phyloP scores from a whole-genome alignment of 2,113 vertebrate genomes.

The Hucho hucho region DNA sequence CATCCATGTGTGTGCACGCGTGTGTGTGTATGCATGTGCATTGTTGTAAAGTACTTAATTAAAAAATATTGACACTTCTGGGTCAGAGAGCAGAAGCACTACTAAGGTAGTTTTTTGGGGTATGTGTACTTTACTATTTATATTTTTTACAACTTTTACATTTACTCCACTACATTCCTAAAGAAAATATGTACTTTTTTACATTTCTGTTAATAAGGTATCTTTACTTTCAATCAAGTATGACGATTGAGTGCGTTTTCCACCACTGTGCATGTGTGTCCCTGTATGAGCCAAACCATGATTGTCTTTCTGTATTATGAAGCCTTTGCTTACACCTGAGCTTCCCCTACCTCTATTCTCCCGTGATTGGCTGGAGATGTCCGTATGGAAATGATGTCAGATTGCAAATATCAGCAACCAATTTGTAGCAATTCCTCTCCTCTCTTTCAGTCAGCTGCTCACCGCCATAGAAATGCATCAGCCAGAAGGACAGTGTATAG shows the following conservation, averaged over 20 bases:
- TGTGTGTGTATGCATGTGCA: not conserved
- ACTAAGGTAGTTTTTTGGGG: no score
- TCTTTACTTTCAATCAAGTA: no score
- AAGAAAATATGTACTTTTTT: no score
- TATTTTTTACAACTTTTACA: no score
- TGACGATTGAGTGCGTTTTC: not conserved
- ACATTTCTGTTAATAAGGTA: no score
- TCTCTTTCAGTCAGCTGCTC: not conserved
- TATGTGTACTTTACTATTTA: not conserved
- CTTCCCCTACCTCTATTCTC: not conserved
- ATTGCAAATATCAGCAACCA: conserved; percentile 5
- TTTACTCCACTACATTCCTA: no score
- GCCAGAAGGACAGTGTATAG: not conserved
- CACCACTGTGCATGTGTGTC: conserved; percentile 6
- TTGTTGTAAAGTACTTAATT: not conserved
- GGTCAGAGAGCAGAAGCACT: no score
- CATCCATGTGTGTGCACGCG: not conserved
- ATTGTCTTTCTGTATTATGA: conserved; percentile 56
- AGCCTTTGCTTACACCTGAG: conserved; percentile 36
- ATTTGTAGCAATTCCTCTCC: conserved; percentile 4
- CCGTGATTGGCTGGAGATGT: not conserved
- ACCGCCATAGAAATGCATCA: not conserved
- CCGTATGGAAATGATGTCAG: conserved; percentile 11
- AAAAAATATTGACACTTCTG: no score
- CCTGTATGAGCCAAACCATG: conserved; percentile 17